These are phyloP conservation scores for Rhynchonema sp. DNA, from an alignment of 2,888 invertebrate genomes.

Conservation along the genomic window DNA sequence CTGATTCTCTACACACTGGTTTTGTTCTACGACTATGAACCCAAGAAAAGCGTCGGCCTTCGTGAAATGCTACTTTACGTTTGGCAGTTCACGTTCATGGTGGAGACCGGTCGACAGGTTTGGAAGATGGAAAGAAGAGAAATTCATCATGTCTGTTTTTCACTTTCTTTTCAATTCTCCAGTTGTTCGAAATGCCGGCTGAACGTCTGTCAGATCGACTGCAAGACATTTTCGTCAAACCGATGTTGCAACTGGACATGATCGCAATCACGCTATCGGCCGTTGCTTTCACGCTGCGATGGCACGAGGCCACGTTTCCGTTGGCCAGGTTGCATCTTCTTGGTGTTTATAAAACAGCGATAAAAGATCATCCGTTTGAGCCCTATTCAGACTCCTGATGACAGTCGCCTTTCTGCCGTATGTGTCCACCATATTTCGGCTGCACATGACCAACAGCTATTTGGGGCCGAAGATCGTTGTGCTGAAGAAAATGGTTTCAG, in stretches of 20 bases:
- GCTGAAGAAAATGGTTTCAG: constrained; percentile 31
- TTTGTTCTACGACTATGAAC: background rate
- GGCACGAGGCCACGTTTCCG: background rate
- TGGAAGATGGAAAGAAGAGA: no score
- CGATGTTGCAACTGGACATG: background rate
- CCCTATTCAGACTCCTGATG: constrained; percentile 31
- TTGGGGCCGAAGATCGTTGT: constrained; percentile 34
- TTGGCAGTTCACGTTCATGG: background rate
- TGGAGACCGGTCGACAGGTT: background rate
- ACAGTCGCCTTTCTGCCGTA: constrained; percentile 28
- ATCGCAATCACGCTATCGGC: background rate
- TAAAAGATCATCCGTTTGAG: no score
- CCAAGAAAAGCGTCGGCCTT: background rate
- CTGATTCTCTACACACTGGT: background rate
- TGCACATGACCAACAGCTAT: constrained; percentile 29
- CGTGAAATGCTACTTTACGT: background rate
- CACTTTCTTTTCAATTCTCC: background rate
- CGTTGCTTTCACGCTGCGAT: background rate
- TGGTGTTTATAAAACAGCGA: no score
- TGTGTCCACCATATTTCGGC: constrained; percentile 28
- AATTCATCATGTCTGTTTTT: no score
- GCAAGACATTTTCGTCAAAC: background rate
- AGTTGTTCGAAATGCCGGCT: background rate
- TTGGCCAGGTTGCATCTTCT: no score
- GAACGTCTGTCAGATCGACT: background rate